phyloP scores from a whole-genome alignment of 2,888 invertebrate genomes.

The Rhagium mordax region DNA sequence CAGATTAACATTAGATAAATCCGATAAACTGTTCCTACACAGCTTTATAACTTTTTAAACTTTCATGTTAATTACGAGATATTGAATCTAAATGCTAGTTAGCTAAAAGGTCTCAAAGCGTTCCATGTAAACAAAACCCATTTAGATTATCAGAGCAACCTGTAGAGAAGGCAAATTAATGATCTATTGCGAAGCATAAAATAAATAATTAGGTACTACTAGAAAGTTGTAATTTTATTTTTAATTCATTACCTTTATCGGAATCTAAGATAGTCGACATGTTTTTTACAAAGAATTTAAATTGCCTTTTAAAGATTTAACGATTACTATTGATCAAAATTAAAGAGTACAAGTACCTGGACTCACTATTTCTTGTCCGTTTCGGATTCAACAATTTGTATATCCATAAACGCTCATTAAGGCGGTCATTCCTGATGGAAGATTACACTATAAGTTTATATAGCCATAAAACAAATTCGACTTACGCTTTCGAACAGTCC shows the following conservation, averaged over 20 bases:
- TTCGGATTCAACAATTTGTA: background rate
- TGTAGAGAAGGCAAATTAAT: constrained; percentile 47
- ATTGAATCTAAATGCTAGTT: constrained; percentile 40
- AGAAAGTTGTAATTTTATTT: constrained; percentile 26
- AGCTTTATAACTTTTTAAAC: constrained; percentile 42
- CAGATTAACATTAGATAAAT: constrained; percentile 22
- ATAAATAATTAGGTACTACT: constrained; percentile 32
- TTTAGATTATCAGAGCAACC: constrained; percentile 48
- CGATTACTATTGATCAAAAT: constrained; percentile 21
- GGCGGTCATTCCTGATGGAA: background rate
- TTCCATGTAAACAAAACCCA: constrained; percentile 49
- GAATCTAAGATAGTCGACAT: constrained; percentile 10
- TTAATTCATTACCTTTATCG: constrained; percentile 31
- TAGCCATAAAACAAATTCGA: background rate
- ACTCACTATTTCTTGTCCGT: background rate
- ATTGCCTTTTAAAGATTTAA: constrained; percentile 22
- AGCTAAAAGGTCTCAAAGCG: constrained; percentile 39
- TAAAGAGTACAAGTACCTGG: background rate
- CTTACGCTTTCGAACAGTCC: background rate
- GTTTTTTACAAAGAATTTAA: constrained; percentile 27
- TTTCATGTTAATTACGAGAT: constrained; percentile 47
- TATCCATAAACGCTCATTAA: background rate
- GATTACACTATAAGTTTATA: background rate
- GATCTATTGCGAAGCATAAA: constrained; percentile 44
- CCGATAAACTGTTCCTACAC: constrained; percentile 39